A percentile compares a stretch with the other conserved stretches of the same genome.
Conservation (phyloP, 2,113 vertebrate species). For the Tenebrosternarchus preto region DNA sequence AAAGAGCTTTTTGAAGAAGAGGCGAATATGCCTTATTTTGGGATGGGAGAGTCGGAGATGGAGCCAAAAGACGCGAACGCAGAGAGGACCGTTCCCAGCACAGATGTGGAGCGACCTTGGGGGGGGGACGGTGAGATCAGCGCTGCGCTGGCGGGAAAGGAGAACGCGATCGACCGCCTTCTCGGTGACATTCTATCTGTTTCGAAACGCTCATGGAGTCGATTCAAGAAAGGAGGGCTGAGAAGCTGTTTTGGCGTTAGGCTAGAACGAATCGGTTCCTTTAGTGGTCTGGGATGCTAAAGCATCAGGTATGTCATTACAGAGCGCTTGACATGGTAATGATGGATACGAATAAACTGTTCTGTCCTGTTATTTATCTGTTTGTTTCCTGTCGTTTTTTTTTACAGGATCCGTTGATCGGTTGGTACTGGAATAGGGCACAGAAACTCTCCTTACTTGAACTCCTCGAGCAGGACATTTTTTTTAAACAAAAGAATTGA, state of each 20-base stretch:
- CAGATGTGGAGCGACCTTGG: slow-evolving; percentile 28
- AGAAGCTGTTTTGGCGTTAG: slow-evolving; percentile 79
- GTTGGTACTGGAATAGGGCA: slow-evolving; percentile 29
- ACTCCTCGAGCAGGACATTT: slow-evolving; percentile 41
- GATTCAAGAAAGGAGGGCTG: slow-evolving; percentile 74
- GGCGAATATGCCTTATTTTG: slow-evolving; percentile 50
- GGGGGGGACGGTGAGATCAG: slow-evolving; percentile 32
- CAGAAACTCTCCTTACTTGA: slow-evolving; percentile 46
- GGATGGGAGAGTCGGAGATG: neutral
- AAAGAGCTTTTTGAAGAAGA: slow-evolving; percentile 70
- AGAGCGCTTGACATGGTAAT: neutral
- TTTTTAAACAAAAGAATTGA: slow-evolving; percentile 18
- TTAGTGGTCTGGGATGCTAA: slow-evolving; percentile 79
- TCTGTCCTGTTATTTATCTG: neutral
- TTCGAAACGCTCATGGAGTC: slow-evolving; percentile 74
- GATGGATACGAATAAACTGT: no score
- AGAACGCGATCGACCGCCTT: slow-evolving; percentile 59
- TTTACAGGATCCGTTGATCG: slow-evolving; percentile 47
- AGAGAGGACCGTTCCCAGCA: slow-evolving; percentile 48
- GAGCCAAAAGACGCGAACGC: slow-evolving; percentile 19
- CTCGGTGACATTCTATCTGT: slow-evolving; percentile 71
- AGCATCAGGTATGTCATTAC: slow-evolving; percentile 45
- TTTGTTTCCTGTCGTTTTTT: slow-evolving; percentile 18
- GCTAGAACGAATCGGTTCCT: slow-evolving; percentile 77
- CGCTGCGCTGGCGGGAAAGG: slow-evolving; percentile 53